Evolutionary conservation across 2,113 vertebrate genomes (phyloP), one percentile per base, ranked within the genome.

Genomic region (Silurus glanis): DNA sequence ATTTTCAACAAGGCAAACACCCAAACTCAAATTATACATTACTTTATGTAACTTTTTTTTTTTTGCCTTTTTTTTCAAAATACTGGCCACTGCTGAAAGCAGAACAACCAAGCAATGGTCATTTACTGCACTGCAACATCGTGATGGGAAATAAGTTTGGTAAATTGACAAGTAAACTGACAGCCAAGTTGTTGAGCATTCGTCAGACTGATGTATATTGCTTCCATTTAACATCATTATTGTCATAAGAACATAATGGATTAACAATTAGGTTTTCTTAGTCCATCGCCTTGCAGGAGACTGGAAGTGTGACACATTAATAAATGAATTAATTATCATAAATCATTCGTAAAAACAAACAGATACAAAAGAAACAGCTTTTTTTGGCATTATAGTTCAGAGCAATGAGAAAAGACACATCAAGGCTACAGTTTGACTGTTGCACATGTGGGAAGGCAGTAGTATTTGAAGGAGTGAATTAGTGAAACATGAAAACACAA

Each of bases 381-480:
- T 82, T 62, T 88, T 81, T 81, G 83, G 86, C 88, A 87, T 87
- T 83, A 87, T 37, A 89, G 80, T 78, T 85, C 81, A 80, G 75
- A 74, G 61, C 67, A 49, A 74, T 45, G 21, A 72, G 59, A 86
- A 45, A 61, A 64, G 76, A 84, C 64, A 71, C n/a, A 87, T 23
- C 82, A 76, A 67, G 61, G 79, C 78, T 76, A 79, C 83, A 74
- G 45, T 81, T 61, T 45, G 83, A 83, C 58, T 56, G 71, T 56
- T 85, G 83, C 69, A 75, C 82, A 82, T 49, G 28, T 80, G 71
- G 82, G 56, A 87, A 85, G 88, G 86, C 88, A 89, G 86, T 87
- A 83, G 80, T 89, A 83, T 58, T 66, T 83, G 51, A 87, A 55
- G 62, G 75, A 80, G 85, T 86, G 47, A 71, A 74, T 51, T 58